Conservation (phyloP, 2,888 invertebrate species). For the Pecten maximus region DNA sequence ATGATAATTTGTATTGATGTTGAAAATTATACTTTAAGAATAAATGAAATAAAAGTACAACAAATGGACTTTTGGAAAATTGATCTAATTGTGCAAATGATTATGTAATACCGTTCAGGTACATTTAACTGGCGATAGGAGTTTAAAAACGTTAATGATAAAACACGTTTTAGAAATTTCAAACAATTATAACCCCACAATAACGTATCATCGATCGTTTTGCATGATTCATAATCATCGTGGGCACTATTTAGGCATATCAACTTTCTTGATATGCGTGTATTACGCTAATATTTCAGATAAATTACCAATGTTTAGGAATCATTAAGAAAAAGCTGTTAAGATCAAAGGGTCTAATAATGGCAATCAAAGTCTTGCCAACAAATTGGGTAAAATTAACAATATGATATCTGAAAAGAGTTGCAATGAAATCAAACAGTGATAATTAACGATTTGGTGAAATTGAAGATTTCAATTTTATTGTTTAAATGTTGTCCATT, state of each 20-base stretch:
- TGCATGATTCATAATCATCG: neutral
- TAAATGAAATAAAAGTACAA: neutral
- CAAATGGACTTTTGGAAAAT: neutral
- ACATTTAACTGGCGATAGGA: neutral
- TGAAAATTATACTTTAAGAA: neutral
- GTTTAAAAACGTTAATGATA: neutral
- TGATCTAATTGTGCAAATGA: neutral
- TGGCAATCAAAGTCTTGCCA: neutral
- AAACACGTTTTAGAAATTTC: neutral
- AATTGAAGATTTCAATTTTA: neutral
- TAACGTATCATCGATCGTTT: neutral
- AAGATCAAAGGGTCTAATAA: neutral
- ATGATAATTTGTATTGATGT: neutral
- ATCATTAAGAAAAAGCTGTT: neutral
- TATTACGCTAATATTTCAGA: neutral
- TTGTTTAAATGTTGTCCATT: slow-evolving; percentile 23
- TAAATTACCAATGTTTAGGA: neutral
- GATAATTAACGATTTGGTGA: slow-evolving; percentile 7
- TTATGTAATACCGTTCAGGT: neutral
- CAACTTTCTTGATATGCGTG: neutral
- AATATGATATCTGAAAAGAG: neutral
- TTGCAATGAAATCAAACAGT: neutral
- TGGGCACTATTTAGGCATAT: neutral
- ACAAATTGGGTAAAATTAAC: neutral
- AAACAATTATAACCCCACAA: neutral